Evolutionary conservation across 2,113 vertebrate species (phyloP).

Genomic region (Hystrix brachyura): DNA sequence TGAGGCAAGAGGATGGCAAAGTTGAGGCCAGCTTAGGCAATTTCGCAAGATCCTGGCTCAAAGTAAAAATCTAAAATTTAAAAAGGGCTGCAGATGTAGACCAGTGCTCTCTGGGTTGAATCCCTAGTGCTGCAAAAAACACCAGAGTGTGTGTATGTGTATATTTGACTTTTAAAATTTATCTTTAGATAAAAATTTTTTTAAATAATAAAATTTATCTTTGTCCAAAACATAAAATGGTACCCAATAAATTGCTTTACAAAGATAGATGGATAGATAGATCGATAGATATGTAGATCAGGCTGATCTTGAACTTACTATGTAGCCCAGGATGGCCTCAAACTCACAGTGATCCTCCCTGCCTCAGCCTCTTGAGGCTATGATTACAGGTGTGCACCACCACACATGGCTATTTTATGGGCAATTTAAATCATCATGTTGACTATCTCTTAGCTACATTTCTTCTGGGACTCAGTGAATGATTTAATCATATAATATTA

Average conservation of each 20-base stretch:
- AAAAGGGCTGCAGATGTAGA: background rate
- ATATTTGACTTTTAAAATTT: constrained; percentile 37
- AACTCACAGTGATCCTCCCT: background rate
- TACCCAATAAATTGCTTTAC: background rate
- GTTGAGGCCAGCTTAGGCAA: background rate
- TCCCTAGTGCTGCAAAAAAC: background rate
- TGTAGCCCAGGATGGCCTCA: background rate
- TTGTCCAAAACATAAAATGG: background rate
- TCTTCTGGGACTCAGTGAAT: background rate
- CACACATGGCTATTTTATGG: background rate
- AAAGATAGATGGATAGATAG: background rate
- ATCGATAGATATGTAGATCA: background rate
- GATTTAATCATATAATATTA: constrained; percentile 47
- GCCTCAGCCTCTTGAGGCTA: background rate
- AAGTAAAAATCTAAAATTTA: background rate
- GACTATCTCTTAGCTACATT: constrained; percentile 38
- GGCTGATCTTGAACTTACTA: background rate
- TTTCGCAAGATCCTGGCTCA: background rate
- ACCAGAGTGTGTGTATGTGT: background rate
- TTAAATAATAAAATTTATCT: background rate
- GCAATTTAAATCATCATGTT: background rate
- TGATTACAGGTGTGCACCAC: background rate
- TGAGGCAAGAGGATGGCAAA: background rate
- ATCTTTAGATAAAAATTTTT: background rate
- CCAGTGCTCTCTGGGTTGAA: background rate